Conservation (phyloP, 2,113 vertebrate genomes). For the Caracal caracal region DNA sequence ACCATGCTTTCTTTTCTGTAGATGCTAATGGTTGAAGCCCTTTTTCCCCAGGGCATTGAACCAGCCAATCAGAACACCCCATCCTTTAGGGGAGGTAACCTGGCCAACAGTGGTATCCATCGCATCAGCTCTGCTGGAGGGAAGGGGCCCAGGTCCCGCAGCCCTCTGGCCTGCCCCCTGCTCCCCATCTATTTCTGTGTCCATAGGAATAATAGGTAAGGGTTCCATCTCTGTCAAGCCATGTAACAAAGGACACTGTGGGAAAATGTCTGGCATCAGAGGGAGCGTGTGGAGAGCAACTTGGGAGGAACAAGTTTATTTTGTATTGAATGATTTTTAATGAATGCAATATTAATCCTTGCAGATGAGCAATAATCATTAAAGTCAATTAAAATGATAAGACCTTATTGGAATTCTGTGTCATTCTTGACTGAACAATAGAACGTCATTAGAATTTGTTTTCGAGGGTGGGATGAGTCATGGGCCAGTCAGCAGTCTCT, state of each 20-base stretch:
- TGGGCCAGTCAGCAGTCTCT: neutral
- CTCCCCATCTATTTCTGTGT: slow-evolving; percentile 58
- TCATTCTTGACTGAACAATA: slow-evolving; percentile 54
- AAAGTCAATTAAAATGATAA: slow-evolving; percentile 87
- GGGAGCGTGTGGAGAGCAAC: slow-evolving; percentile 79
- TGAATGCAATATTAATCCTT: slow-evolving; percentile 91
- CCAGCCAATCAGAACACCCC: slow-evolving; percentile 69
- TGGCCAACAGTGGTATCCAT: slow-evolving; percentile 53
- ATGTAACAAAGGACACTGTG: slow-evolving; percentile 63
- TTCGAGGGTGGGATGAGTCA: neutral
- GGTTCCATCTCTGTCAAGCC: slow-evolving; percentile 85
- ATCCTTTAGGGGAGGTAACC: slow-evolving; percentile 51
- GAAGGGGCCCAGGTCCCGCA: slow-evolving; percentile 11
- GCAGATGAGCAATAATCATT: slow-evolving; percentile 92
- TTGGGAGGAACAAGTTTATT: slow-evolving; percentile 87
- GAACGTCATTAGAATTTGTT: slow-evolving; percentile 26
- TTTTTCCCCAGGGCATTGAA: slow-evolving; percentile 58
- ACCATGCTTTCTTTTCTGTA: slow-evolving; percentile 69
- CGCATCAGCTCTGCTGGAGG: slow-evolving; percentile 39
- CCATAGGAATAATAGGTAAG: slow-evolving; percentile 75
- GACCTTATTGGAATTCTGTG: slow-evolving; percentile 69
- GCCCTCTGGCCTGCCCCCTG: slow-evolving; percentile 51
- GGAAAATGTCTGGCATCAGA: slow-evolving; percentile 72
- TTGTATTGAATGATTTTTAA: slow-evolving; percentile 91
- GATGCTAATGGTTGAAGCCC: slow-evolving; percentile 60